Percentiles rank a stretch among this genome's conserved stretches.
phyloP scores from a whole-genome alignment of 2,113 vertebrate species.

The Dolichotis patagonum region DNA sequence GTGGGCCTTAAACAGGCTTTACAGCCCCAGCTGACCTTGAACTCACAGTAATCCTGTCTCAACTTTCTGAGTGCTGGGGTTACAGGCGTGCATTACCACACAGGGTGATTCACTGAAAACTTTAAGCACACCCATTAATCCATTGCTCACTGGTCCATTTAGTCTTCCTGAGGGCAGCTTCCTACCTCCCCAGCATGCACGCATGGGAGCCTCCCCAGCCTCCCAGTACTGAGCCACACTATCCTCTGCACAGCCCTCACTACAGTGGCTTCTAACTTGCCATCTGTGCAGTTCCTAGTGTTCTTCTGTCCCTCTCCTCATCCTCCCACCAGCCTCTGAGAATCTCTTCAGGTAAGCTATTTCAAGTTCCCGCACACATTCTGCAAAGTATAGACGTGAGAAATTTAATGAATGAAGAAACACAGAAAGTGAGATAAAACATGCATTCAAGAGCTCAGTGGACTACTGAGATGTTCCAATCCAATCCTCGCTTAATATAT shows the following conservation, averaged over 20 bases:
- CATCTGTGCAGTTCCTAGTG: not conserved
- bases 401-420: not conserved
- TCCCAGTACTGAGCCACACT: not conserved
- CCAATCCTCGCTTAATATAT: not conserved
- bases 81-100: not conserved
- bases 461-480: not conserved
- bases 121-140: not conserved
- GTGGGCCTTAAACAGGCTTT: too few relatives aligned
- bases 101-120: not conserved
- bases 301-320: not conserved
- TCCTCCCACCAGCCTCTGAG: not conserved
- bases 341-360: not conserved
- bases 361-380: not conserved
- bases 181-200: not conserved
- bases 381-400: not conserved
- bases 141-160: not conserved
- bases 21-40: not conserved
- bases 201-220: not conserved
- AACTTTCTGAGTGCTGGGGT: not conserved
- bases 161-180: not conserved
- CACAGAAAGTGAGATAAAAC: not conserved
- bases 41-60: not conserved
- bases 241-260: too few relatives aligned
- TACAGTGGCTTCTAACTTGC: not conserved
- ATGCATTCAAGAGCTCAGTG: not conserved